phyloP scores from a whole-genome alignment of 1,140 invertebrate species.

The Battus philenor region DNA sequence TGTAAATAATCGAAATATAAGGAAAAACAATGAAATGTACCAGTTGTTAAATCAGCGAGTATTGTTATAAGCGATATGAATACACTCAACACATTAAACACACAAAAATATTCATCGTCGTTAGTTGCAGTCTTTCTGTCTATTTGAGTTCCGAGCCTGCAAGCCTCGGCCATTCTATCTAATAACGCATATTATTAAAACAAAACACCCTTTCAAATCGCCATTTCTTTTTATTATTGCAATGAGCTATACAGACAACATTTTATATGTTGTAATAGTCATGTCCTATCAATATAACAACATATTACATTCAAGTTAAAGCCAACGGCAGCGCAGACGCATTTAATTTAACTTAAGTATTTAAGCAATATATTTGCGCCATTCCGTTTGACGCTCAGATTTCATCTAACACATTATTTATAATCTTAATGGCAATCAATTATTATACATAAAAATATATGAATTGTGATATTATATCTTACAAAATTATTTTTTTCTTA shows the following conservation, averaged over 20 bases:
- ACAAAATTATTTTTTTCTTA: no score
- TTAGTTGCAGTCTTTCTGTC: conserved; percentile 43
- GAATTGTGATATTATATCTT: no score
- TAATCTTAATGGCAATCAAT: no score
- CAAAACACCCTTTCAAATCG: conserved; percentile 19
- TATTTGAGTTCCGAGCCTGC: conserved; percentile 45
- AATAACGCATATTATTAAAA: conserved; percentile 22
- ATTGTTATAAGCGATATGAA: conserved; percentile 68
- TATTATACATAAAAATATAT: no score
- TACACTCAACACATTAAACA: conserved; percentile 64
- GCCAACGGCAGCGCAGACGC: conserved; percentile 35
- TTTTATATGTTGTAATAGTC: no score
- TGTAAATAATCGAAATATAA: conserved; percentile 5
- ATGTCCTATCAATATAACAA: conserved; percentile 9
- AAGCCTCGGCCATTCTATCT: conserved; percentile 62
- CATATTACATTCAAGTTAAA: conserved; percentile 22
- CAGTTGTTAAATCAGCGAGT: conserved; percentile 66
- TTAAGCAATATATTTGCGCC: no score
- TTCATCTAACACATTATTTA: no score
- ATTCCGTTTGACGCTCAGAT: no score
- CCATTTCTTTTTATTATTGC: conserved; percentile 8
- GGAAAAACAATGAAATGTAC: conserved; percentile 26
- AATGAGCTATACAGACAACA: neutral
- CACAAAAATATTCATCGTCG: conserved; percentile 64
- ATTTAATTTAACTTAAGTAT: no score